Evolutionary conservation across 2,888 invertebrate species (phyloP).

Genomic region (Leucophenga maculata): DNA sequence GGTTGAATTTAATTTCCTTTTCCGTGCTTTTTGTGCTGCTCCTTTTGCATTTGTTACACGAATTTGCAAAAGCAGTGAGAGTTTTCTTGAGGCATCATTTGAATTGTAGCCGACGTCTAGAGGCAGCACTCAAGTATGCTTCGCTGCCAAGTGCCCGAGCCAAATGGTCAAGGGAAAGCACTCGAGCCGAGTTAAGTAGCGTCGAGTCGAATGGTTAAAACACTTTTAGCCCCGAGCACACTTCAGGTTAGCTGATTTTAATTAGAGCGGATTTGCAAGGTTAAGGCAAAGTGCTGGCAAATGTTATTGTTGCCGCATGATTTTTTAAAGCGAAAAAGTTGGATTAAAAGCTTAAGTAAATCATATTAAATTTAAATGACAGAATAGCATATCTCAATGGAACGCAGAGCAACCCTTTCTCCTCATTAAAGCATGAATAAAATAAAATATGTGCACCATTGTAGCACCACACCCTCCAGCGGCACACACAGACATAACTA

Average conservation of each 20-base stretch:
- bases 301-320: neutral
- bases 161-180: neutral
- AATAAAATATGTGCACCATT: neutral
- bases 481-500: neutral
- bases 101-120: neutral
- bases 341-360: neutral
- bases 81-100: conserved; percentile 14
- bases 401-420: neutral
- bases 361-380: conserved; percentile 5
- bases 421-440: neutral
- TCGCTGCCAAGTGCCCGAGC: neutral
- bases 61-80: neutral
- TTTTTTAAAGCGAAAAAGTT: neutral
- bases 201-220: neutral
- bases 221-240: neutral
- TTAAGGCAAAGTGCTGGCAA: conserved; percentile 8
- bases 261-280: conserved; percentile 21
- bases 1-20: conserved; percentile 19
- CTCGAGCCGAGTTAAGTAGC: neutral
- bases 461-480: too few relatives aligned
- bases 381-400: neutral
- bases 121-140: neutral
- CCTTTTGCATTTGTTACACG: too few relatives aligned
- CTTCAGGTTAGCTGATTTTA: conserved; percentile 22
- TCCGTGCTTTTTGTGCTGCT: neutral